These are phyloP conservation scores for Crossaster papposus DNA, from an alignment of 53 echinoderm and acorn worm species.

Conservation along the genomic window DNA sequence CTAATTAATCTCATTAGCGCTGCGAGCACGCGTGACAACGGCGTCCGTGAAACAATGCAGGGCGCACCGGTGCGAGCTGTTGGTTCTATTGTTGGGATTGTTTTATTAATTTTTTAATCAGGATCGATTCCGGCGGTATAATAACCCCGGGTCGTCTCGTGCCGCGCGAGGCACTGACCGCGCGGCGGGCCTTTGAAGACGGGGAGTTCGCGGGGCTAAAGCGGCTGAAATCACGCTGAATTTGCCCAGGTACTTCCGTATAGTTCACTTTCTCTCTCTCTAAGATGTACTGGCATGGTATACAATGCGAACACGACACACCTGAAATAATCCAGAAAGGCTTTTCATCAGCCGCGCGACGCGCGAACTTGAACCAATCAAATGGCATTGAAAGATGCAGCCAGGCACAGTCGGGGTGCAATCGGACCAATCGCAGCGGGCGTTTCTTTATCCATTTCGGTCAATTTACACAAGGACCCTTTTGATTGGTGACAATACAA, in stretches of 20 bases:
- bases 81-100: neutral
- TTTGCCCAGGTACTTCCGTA: constrained; percentile 37
- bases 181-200: constrained; percentile 36
- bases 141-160: constrained; percentile 37
- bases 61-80: neutral
- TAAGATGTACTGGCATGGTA: neutral
- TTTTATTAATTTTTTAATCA: constrained; percentile 41
- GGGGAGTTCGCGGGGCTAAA: constrained; percentile 10
- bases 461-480: neutral
- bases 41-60: constrained; percentile 25
- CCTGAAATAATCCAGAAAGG: constrained; percentile 20
- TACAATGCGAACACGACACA: constrained; percentile 24
- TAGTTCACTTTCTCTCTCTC: neutral
- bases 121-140: constrained; percentile 39
- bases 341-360: neutral
- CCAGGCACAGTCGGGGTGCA: neutral
- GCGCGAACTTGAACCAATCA: neutral
- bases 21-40: constrained; percentile 29
- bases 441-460: neutral
- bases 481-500: neutral
- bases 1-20: constrained; percentile 59
- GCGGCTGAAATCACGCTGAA: constrained; percentile 20
- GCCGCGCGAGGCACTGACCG: constrained; percentile 21
- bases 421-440: constrained; percentile 8
- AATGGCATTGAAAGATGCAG: neutral